Base-by-base conservation (phyloP, 2,888 invertebrate species). In the Heteromyza rotundicornis region DNA sequence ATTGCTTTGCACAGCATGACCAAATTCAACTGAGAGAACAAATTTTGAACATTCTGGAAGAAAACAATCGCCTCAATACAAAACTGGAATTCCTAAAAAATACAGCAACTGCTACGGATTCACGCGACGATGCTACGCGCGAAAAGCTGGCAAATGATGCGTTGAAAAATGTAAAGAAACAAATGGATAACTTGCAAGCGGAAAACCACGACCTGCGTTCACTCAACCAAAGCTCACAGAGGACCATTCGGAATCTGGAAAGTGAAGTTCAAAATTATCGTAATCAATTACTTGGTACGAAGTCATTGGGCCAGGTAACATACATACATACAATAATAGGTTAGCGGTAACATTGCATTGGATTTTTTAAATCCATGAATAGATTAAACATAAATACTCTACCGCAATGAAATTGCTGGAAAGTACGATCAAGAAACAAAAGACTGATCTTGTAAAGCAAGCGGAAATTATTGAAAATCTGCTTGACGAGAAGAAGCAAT, bases 181-280 rank as follows among this genome's bases (percentile, higher is more conserved):
- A 85, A 73, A 77, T 84, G 57, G 71, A 76, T 2, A 67, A 73
- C 1, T 69, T 84, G n/a, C 69, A 76, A 47, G 69, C 79, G 72
- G 92, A 92, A 82, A 88, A 90, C 70, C 87, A 88, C 55, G 88
- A 88, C 0, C 83, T 89, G 1, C 84, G 86, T 51, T 85, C 87
- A 17, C 77, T 92, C 35, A 91, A 90, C 88, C 88, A 89, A 76
- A 88, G 87, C 64, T 87, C 90, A 0, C 84, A 90, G 64, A 87
- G 87, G 73, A 88, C 89, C 0, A 88, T 91, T 53, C 87, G 88
- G 36, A 86, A 86, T 54, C 82, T 92, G 61, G 91, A 92, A 75
- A 85, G 85, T 19, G 90, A 92, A 81, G 79, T 92, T 2, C 86
- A 85, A 77, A 82, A 85, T 22, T 88, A 87, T 72, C 75, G 78